A percentile compares a stretch with the other conserved stretches of the same genome.
phyloP scores from a whole-genome alignment of 2,888 invertebrate species.

The Synanthedon tipuliformis region DNA sequence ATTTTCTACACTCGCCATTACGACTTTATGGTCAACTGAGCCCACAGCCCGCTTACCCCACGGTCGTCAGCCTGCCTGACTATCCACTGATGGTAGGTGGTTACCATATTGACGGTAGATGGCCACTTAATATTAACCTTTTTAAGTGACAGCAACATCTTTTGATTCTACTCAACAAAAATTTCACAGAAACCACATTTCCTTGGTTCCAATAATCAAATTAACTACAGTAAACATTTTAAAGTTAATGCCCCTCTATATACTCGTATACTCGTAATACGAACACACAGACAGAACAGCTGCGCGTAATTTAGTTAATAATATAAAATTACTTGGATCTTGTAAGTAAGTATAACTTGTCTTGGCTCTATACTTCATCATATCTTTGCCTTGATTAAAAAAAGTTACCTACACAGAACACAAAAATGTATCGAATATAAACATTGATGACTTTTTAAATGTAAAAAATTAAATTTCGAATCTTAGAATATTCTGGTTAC shows the following conservation, averaged over 20 bases:
- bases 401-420: neutral
- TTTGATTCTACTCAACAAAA: neutral
- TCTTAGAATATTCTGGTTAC: too few species aligned
- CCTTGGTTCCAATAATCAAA: constrained; percentile 45
- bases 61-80: too few species aligned
- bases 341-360: constrained; percentile 26
- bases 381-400: constrained; percentile 3
- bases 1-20: too few species aligned
- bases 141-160: too few species aligned
- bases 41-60: too few species aligned
- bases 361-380: constrained; percentile 14
- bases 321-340: constrained; percentile 48
- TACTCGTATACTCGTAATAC: constrained; percentile 5
- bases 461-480: too few species aligned
- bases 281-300: constrained; percentile 25
- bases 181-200: neutral
- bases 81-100: too few species aligned
- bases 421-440: too few species aligned
- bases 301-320: constrained; percentile 56
- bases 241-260: constrained; percentile 37
- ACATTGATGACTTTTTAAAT: too few species aligned
- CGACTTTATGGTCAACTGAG: too few species aligned
- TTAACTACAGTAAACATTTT: constrained; percentile 57
- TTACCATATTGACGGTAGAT: too few species aligned
- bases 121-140: too few species aligned